phyloP scores from a whole-genome alignment of 2,113 vertebrate species.

The Malurus melanocephalus region DNA sequence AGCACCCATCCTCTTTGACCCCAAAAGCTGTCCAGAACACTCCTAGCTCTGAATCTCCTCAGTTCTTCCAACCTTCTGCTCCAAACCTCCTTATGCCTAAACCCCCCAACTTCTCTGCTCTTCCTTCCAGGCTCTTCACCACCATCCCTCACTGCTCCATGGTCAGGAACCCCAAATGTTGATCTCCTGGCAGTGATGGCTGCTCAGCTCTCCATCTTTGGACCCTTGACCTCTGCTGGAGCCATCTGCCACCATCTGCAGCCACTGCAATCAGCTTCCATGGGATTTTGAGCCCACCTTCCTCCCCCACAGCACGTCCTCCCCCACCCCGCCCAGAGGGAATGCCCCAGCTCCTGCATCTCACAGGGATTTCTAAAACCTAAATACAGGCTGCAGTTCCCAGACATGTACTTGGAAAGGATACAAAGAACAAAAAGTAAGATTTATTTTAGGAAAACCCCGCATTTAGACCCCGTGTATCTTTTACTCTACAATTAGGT shows the following conservation, averaged over 20 bases:
- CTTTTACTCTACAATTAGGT: background rate
- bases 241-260: background rate
- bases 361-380: background rate
- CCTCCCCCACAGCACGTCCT: background rate
- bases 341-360: background rate
- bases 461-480: background rate
- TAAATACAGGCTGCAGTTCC: background rate
- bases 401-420: background rate
- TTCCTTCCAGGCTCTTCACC: background rate
- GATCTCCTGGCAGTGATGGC: background rate
- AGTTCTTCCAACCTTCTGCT: background rate
- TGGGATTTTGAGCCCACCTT: background rate
- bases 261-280: background rate
- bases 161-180: background rate
- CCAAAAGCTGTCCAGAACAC: background rate
- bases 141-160: accelerated
- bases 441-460: background rate
- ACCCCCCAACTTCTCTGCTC: accelerated
- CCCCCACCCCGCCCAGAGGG: accelerated
- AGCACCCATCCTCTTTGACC: background rate
- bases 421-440: background rate
- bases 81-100: background rate
- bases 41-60: accelerated
- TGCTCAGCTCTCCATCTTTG: background rate
- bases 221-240: background rate